phyloP scores from a whole-genome alignment of 2,888 invertebrate genomes.

The Andrena bicolor region DNA sequence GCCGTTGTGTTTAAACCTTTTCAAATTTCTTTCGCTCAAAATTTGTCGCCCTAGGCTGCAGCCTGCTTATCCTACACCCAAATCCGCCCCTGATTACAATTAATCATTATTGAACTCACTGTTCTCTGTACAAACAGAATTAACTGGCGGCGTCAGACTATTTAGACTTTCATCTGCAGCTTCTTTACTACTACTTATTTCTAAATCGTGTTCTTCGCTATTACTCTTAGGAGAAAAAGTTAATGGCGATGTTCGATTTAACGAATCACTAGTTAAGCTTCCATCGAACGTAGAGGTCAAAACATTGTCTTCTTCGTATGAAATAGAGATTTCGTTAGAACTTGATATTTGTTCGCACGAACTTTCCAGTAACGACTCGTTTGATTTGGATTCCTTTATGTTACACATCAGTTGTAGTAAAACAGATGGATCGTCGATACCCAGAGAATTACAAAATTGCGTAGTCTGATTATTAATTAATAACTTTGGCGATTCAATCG shows the following conservation, averaged over 20 bases:
- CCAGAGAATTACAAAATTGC: constrained; percentile 88
- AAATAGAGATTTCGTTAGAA: constrained; percentile 56
- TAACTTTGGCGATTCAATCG: constrained; percentile 82
- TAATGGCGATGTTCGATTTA: constrained; percentile 43
- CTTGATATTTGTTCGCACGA: constrained; percentile 51
- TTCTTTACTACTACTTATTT: constrained; percentile 44
- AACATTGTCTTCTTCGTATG: constrained; percentile 57
- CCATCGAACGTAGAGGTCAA: constrained; percentile 64
- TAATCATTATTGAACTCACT: constrained; percentile 41
- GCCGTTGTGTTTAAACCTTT: no score
- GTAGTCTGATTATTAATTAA: constrained; percentile 89
- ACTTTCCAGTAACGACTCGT: constrained; percentile 40
- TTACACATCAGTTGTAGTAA: constrained; percentile 84
- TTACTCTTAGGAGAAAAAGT: constrained; percentile 54
- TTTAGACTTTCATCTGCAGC: constrained; percentile 29
- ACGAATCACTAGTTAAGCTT: constrained; percentile 52
- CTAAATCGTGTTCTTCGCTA: constrained; percentile 44
- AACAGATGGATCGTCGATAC: constrained; percentile 93
- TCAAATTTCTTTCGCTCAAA: no score
- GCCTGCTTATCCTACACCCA: no score
- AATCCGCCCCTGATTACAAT: no score
- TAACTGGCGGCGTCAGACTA: constrained; percentile 24
- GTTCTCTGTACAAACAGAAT: constrained; percentile 38
- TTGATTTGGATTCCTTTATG: constrained; percentile 47
- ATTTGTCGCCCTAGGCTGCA: no score